Evolutionary conservation across 2,113 vertebrate genomes (phyloP).

Genomic region (Chascanopsetta lugubris): DNA sequence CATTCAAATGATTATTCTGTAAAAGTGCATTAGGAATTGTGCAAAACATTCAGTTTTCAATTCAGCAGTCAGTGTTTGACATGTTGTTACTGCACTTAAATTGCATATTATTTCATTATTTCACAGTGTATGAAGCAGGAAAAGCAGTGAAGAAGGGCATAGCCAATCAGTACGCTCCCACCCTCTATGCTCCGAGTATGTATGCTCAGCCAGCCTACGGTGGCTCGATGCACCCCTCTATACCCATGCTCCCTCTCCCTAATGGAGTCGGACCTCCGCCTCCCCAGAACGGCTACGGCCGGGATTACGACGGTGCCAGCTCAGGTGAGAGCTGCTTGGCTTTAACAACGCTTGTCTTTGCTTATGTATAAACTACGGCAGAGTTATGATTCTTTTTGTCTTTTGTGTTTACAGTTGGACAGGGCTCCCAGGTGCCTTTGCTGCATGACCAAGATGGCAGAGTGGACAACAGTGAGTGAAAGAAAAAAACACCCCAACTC

Average conservation of each 20-base stretch:
- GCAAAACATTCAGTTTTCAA: too few species aligned
- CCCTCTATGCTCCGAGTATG: conserved; percentile 80
- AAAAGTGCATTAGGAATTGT: too few species aligned
- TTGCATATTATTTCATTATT: background rate
- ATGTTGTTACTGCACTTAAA: background rate
- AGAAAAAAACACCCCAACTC: background rate
- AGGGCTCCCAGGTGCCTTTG: conserved; percentile 87
- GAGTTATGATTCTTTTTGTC: too few species aligned
- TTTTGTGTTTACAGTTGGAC: conserved; percentile 80
- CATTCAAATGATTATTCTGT: too few species aligned
- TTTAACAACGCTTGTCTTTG: too few species aligned
- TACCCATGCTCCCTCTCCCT: conserved; percentile 81
- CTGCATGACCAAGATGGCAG: conserved; percentile 81
- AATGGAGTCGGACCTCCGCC: conserved; percentile 44
- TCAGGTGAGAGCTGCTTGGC: conserved; percentile 76
- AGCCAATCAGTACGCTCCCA: conserved; percentile 81
- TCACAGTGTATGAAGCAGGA: conserved; percentile 89
- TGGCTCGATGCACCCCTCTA: conserved; percentile 51
- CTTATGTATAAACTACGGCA: too few species aligned
- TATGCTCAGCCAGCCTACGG: conserved; percentile 81
- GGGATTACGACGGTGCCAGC: conserved; percentile 84
- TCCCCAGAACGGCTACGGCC: conserved; percentile 77
- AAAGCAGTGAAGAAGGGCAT: conserved; percentile 88
- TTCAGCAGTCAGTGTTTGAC: too few species aligned
- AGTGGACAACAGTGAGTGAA: conserved; percentile 82